Evolutionary conservation across 2,797 vertebrate genomes (phyloP).

Genomic region (Odontamblyopus lacepedii): DNA sequence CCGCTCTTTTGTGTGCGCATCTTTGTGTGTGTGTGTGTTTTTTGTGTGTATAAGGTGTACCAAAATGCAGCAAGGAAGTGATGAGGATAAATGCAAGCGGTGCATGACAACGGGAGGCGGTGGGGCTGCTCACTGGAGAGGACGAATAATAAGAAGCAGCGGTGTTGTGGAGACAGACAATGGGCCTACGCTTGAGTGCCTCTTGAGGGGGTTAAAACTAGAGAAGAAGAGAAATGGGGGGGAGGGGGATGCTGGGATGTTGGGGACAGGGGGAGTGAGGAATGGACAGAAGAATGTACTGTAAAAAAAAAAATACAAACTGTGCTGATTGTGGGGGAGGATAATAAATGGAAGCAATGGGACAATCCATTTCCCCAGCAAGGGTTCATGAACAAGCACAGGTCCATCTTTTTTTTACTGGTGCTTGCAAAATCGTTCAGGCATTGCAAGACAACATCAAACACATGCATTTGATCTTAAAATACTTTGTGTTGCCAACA

Average conservation of each 20-base stretch:
- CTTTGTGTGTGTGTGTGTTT: neutral
- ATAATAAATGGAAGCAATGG: constrained; percentile 37
- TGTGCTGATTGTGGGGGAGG: constrained; percentile 37
- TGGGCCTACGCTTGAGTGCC: constrained; percentile 40
- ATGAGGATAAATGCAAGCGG: constrained; percentile 60
- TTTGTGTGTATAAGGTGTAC: constrained; percentile 21
- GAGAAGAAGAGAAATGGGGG: constrained; percentile 2
- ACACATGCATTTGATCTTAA: neutral
- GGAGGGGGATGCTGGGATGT: neutral
- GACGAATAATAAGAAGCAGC: constrained; percentile 48
- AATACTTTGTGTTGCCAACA: neutral
- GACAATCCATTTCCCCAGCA: constrained; percentile 4
- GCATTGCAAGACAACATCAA: neutral
- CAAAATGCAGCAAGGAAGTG: constrained; percentile 38
- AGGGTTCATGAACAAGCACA: neutral
- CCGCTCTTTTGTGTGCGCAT: constrained; percentile 10
- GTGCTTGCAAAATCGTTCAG: neutral
- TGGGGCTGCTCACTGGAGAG: constrained; percentile 32
- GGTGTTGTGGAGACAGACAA: constrained; percentile 58
- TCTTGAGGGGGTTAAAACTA: constrained; percentile 15
- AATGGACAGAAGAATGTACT: constrained; percentile 54
- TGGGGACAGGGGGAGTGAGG: constrained; percentile 24
- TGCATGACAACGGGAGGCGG: constrained; percentile 32
- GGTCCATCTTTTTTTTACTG: constrained; percentile 5
- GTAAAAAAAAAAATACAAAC: constrained; percentile 34